A percentile compares a stretch with the other conserved stretches of the same genome.
phyloP scores from a whole-genome alignment of 2,113 vertebrate species.

The Herpetotheres cachinnans region DNA sequence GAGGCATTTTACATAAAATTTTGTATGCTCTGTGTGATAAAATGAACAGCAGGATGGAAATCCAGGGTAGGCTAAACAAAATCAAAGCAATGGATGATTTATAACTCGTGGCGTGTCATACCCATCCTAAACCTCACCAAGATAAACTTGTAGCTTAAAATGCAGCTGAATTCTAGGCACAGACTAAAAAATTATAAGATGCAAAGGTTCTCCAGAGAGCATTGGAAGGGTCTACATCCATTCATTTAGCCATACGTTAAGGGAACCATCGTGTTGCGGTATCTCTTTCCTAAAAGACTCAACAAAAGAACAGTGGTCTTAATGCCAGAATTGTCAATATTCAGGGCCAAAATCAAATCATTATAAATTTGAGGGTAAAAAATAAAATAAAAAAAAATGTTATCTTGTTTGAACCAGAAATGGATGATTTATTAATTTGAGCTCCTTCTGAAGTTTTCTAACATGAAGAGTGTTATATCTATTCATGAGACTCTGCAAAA shows the following conservation, averaged over 20 bases:
- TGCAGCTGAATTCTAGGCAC: neutral
- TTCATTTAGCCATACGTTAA: neutral
- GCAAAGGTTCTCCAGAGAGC: neutral
- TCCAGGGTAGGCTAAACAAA: neutral
- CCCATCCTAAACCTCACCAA: neutral
- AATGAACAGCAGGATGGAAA: neutral
- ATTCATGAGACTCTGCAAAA: conserved; percentile 31
- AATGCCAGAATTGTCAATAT: neutral
- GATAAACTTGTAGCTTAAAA: neutral
- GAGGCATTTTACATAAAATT: neutral
- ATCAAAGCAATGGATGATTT: neutral
- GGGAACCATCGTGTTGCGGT: accelerated
- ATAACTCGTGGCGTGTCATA: neutral
- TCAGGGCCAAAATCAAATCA: neutral
- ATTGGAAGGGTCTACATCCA: neutral
- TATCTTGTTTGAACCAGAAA: neutral
- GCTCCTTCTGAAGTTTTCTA: conserved; percentile 16
- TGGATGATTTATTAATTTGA: neutral
- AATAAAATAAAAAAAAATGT: neutral
- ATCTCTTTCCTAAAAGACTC: neutral
- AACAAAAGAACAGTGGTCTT: neutral
- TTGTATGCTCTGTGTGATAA: neutral
- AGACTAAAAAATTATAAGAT: neutral
- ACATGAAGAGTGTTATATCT: neutral
- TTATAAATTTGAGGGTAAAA: neutral